Evolutionary conservation across 1,140 invertebrate species (phyloP).

Genomic region (Branchinecta lynchi): DNA sequence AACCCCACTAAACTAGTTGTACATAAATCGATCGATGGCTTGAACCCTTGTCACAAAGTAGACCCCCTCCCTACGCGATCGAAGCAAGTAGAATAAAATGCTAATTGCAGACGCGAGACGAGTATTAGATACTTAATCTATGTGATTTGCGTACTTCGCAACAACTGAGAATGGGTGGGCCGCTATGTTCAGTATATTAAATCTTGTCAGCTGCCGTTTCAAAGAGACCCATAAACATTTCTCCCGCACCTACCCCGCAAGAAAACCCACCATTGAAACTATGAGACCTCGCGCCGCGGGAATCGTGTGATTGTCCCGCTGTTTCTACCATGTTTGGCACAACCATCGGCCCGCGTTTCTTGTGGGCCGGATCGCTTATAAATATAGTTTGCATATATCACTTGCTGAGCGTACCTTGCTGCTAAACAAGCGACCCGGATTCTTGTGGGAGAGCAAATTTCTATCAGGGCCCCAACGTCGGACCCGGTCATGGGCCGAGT

Average conservation of each 20-base stretch:
- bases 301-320: not conserved
- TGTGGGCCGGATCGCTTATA: not conserved
- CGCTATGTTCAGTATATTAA: not conserved
- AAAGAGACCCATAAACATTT: slow-evolving; percentile 1
- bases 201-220: not conserved
- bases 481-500: no score
- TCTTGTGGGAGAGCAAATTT: not conserved
- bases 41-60: no score
- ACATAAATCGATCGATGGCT: no score
- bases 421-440: not conserved
- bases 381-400: not conserved
- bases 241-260: not conserved
- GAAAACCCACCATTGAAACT: not conserved
- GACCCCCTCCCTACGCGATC: no score
- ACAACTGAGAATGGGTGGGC: not conserved
- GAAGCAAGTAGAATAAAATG: no score
- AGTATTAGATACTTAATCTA: no score
- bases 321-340: not conserved
- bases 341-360: not conserved
- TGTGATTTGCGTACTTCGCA: no score
- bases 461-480: no score
- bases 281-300: not conserved
- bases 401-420: not conserved
- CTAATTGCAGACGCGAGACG: no score
- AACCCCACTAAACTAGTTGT: no score